Evolutionary conservation across 64 coral and sea anemone species (phyloP), one percentile per base, ranked within the genome.

Genomic region (Dendrophyllia cribrosa): DNA sequence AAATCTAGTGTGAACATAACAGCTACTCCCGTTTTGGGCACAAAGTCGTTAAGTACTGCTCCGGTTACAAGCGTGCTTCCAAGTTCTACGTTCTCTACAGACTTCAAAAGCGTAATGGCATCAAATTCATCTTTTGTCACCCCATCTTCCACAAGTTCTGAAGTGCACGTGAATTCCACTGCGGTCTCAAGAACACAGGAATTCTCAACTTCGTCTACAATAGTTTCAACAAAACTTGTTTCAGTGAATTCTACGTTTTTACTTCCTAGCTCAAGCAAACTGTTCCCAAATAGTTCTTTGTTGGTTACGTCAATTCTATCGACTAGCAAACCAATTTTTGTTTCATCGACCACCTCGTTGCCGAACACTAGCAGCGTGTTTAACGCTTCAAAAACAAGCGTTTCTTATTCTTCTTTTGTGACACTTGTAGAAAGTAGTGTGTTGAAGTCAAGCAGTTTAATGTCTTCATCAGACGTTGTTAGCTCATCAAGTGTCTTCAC

Each of bases 131-230:
- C 59, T 20, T 51, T 50, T 75, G 72, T 50, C 8, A 75, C 17
- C 17, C 4, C 1, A 26, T 47, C 77, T 17, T 25, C 20, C 17
- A 69, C 25, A 84, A 84, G 61, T 25, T 67, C 62, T 67, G 22
- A 34, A 66, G 43, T 51, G 52, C 15, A 10, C 21, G 20, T 51
- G 62, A 84, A 68, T 68, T 84, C 80, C 80, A 84, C 61, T 5
- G 20, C 16, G 7, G 3, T 23, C 64, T 67, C 80, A 84, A 84
- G 80, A 50, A 23, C 80, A 50, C 43, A 24, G 9, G 80, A n/a
- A 51, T 66, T 17, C 10, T 49, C 43, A 20, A 47, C 80, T 50
- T 66, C 17, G 19, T 67, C 80, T 6, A 50, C 24, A 56, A 58
- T n/a, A 4, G n/a, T 78, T 56, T 78, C 75, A 58, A 23, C 51